A percentile compares a stretch with the other conserved stretches of the same genome.
phyloP scores from a whole-genome alignment of 2,113 vertebrate species.

The Megaceryle maxima region DNA sequence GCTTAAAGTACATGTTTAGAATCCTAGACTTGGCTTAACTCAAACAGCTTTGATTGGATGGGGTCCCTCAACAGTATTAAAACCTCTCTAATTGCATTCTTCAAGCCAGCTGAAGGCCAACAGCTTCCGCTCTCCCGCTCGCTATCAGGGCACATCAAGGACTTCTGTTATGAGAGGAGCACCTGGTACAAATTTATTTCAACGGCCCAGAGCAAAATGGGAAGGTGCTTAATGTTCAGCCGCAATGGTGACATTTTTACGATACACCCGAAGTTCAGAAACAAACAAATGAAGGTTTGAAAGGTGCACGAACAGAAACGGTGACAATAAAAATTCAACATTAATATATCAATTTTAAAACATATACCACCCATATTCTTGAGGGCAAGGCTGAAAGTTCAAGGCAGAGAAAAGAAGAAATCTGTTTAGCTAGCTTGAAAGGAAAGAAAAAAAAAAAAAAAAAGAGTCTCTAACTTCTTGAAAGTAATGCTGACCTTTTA shows the following conservation, averaged over 20 bases:
- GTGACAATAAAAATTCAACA: constrained; percentile 86
- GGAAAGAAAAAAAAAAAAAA: not conserved
- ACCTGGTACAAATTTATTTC: constrained; percentile 89
- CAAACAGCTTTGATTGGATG: constrained; percentile 72
- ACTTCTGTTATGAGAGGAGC: constrained; percentile 79
- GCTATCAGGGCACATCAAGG: constrained; percentile 89
- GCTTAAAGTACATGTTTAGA: constrained; percentile 49
- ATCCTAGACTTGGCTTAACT: constrained; percentile 70
- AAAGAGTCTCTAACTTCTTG: not conserved
- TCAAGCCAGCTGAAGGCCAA: constrained; percentile 80
- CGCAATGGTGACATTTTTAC: constrained; percentile 98
- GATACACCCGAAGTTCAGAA: constrained; percentile 82
- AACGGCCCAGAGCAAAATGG: constrained; percentile 83
- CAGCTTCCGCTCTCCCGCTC: constrained; percentile 79
- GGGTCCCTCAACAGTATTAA: constrained; percentile 78
- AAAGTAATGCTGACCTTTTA: constrained; percentile 18
- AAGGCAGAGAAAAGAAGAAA: constrained; percentile 40
- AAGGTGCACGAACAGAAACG: constrained; percentile 79
- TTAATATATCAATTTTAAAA: constrained; percentile 83
- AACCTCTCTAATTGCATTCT: constrained; percentile 83
- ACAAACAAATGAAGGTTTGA: constrained; percentile 85
- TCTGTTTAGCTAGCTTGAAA: not conserved
- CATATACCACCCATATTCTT: constrained; percentile 81
- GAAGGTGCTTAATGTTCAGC: constrained; percentile 92
- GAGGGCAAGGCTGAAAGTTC: constrained; percentile 77